phyloP scores from a whole-genome alignment of 2,888 invertebrate species.

The Phaonia tiefii region DNA sequence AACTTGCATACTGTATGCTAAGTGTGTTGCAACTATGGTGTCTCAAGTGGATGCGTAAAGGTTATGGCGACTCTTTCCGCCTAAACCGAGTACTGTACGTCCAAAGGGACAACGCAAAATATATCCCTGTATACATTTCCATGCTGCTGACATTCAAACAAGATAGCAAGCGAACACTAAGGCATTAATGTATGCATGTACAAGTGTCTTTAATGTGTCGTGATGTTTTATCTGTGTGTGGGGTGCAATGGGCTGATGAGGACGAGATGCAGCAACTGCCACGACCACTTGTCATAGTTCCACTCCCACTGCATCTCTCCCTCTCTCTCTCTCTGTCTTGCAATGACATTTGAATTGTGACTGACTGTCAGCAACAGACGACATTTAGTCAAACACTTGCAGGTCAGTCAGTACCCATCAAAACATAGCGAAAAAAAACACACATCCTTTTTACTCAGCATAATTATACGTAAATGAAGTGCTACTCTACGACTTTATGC shows the following conservation, averaged over 20 bases:
- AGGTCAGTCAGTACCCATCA: slow-evolving; percentile 5
- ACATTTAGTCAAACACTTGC: slow-evolving; percentile 2
- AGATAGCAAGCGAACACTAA: too few relatives aligned
- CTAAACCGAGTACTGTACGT: too few relatives aligned
- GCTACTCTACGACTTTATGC: slow-evolving; percentile 24
- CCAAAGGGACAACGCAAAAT: too few relatives aligned
- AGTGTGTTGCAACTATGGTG: too few relatives aligned
- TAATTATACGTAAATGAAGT: slow-evolving; percentile 54
- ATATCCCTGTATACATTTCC: too few relatives aligned
- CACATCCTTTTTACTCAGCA: slow-evolving; percentile 35
- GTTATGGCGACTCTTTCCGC: too few relatives aligned
- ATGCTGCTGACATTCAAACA: too few relatives aligned
- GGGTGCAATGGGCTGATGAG: not conserved
- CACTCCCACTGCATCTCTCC: not conserved
- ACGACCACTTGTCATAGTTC: not conserved
- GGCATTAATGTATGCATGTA: not conserved
- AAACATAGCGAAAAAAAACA: not conserved
- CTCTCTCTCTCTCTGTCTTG: not conserved
- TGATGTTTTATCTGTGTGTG: not conserved
- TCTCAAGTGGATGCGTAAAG: too few relatives aligned
- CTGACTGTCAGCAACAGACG: slow-evolving; percentile 5
- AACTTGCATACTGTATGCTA: too few relatives aligned
- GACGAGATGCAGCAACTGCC: too few relatives aligned
- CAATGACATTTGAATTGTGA: not conserved
- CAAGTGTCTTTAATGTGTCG: not conserved